Percentiles rank a stretch among this genome's conserved stretches.
Conservation (phyloP, 2,797 vertebrate genomes). For the Lagorchestes hirsutus region DNA sequence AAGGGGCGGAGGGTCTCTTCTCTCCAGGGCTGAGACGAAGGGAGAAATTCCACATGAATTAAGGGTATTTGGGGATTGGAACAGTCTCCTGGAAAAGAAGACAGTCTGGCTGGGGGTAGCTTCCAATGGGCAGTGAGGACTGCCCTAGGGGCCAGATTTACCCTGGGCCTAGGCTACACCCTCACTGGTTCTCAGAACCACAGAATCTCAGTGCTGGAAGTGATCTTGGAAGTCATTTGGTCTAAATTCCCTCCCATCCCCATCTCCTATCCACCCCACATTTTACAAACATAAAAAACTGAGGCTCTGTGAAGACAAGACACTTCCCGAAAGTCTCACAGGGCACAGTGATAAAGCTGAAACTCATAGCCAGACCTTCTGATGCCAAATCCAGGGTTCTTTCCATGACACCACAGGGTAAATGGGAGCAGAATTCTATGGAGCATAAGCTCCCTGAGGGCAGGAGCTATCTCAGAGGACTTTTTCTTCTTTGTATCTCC, state of each 20-base stretch:
- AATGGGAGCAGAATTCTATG: neutral
- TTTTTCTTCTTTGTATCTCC: neutral
- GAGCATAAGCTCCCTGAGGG: neutral
- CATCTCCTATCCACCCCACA: neutral
- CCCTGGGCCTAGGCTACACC: neutral
- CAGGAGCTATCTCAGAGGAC: neutral
- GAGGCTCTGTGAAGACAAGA: neutral
- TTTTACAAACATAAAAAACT: neutral
- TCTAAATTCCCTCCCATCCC: neutral
- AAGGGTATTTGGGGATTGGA: slow-evolving; percentile 38
- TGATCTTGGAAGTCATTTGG: neutral
- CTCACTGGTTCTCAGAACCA: neutral
- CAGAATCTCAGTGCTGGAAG: neutral
- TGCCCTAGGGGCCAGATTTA: neutral
- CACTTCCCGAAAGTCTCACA: neutral
- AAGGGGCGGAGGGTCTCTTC: slow-evolving; percentile 70
- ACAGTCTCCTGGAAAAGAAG: slow-evolving; percentile 43
- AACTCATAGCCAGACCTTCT: neutral
- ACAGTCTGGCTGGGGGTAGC: neutral
- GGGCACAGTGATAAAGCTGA: neutral
- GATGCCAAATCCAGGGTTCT: neutral
- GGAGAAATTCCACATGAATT: slow-evolving; percentile 71
- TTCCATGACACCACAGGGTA: neutral
- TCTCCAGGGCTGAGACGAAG: slow-evolving; percentile 53
- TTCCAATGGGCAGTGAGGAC: neutral